phyloP scores from a whole-genome alignment of 2,797 vertebrate genomes.

The Syngnathus rostellatus region DNA sequence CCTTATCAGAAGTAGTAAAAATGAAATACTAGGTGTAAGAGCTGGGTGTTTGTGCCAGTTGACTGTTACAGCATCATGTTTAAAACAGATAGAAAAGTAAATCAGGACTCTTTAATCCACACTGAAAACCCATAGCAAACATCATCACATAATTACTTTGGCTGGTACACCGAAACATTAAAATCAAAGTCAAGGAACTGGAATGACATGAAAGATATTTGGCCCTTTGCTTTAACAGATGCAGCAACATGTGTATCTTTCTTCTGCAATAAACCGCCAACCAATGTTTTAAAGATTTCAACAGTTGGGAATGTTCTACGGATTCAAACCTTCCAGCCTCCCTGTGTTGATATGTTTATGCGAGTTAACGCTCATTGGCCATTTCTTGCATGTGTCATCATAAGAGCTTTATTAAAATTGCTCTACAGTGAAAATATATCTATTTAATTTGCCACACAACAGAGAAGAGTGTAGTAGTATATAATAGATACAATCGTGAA shows the following conservation, averaged over 20 bases:
- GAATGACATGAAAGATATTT: constrained; percentile 1
- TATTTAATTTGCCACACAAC: too few species aligned
- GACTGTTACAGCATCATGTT: not conserved
- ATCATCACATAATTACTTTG: not conserved
- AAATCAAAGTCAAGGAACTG: constrained; percentile 1
- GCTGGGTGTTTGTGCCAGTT: not conserved
- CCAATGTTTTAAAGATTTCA: constrained; percentile 12
- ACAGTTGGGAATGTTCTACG: not conserved
- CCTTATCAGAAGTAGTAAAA: not conserved
- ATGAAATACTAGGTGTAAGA: not conserved
- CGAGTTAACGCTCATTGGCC: constrained; percentile 16
- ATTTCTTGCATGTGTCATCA: constrained; percentile 7
- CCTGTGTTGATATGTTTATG: constrained; percentile 26
- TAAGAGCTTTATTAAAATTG: not conserved
- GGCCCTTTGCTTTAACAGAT: constrained; percentile 22
- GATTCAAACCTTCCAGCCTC: constrained; percentile 33
- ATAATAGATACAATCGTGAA: too few species aligned
- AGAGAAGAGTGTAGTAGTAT: too few species aligned
- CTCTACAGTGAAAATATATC: too few species aligned
- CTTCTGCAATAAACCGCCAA: constrained; percentile 19
- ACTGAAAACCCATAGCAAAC: not conserved
- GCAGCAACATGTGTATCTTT: constrained; percentile 8
- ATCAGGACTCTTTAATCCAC: not conserved
- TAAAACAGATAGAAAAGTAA: not conserved
- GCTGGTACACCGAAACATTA: not conserved